Percentiles rank a stretch among this genome's conserved stretches.
Conservation (phyloP, 92 coral and sea anemone species). For the Metridium senile region DNA sequence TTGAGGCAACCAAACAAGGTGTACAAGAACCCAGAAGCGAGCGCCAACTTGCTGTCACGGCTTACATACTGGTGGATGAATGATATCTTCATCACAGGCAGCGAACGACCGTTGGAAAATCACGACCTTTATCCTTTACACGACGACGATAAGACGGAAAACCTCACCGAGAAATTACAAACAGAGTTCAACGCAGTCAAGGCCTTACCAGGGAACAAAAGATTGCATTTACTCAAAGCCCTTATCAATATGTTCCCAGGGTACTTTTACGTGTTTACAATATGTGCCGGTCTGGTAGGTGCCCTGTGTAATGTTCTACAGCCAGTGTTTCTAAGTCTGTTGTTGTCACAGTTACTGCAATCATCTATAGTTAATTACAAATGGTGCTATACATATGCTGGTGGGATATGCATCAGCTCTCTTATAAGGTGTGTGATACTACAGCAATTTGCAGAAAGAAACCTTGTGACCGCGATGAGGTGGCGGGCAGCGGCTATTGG, state of each 20-base stretch:
- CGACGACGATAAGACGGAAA: constrained; percentile 44
- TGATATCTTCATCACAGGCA: constrained; percentile 31
- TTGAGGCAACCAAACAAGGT: constrained; percentile 22
- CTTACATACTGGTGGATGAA: constrained; percentile 54
- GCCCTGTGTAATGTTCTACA: constrained; percentile 54
- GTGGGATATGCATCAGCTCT: constrained; percentile 61
- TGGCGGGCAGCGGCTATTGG: constrained; percentile 70
- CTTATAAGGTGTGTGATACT: constrained; percentile 28
- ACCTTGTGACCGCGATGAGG: constrained; percentile 35
- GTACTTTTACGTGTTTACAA: constrained; percentile 36
- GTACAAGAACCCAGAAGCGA: constrained; percentile 33
- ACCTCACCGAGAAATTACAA: constrained; percentile 34
- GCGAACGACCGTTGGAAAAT: constrained; percentile 47
- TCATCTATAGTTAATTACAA: constrained; percentile 10
- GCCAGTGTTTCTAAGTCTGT: constrained; percentile 44
- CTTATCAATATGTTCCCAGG: constrained; percentile 52
- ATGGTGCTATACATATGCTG: constrained; percentile 57
- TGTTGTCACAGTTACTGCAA: constrained; percentile 46
- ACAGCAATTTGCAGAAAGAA: constrained; percentile 35
- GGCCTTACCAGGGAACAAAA: constrained; percentile 33
- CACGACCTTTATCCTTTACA: constrained; percentile 37
- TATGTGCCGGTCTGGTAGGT: constrained; percentile 43
- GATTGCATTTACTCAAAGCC: constrained; percentile 44
- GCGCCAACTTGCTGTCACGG: constrained; percentile 33
- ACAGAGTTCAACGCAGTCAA: constrained; percentile 26